Percentiles rank a stretch among this genome's conserved stretches.
These are phyloP conservation scores for Drosophila neotestacea DNA, from an alignment of 2,888 invertebrate species.

Conservation along the genomic window DNA sequence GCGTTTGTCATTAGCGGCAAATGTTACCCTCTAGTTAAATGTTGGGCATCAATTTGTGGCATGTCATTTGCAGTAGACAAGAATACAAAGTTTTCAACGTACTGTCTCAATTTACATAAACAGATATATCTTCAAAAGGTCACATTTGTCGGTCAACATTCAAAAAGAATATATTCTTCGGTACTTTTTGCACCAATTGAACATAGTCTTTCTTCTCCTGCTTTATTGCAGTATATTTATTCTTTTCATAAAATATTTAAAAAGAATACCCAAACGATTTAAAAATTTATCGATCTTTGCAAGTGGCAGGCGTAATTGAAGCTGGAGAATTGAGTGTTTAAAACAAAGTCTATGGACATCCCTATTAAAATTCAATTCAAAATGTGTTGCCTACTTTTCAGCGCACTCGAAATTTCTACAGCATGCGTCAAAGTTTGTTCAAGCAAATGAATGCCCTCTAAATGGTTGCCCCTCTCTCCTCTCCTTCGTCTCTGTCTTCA, in stretches of 20 bases:
- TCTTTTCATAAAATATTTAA: too few species aligned
- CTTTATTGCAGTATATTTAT: too few species aligned
- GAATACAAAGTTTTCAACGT: conserved; percentile 22
- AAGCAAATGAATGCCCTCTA: conserved; percentile 38
- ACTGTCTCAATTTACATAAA: conserved; percentile 9
- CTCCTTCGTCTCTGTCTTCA: neutral
- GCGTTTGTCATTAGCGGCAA: conserved; percentile 38
- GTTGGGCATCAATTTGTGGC: conserved; percentile 31
- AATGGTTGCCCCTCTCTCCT: neutral
- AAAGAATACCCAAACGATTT: too few species aligned
- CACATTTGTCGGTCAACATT: too few species aligned
- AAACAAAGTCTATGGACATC: neutral
- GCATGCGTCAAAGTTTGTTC: conserved; percentile 46
- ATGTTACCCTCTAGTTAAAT: conserved; percentile 17
- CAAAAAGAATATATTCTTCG: too few species aligned
- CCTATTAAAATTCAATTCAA: conserved; percentile 24
- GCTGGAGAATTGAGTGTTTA: neutral
- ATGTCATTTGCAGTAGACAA: conserved; percentile 32
- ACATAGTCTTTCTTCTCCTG: too few species aligned
- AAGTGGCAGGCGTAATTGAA: too few species aligned
- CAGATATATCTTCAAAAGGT: neutral
- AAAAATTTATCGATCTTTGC: too few species aligned
- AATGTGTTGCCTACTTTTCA: conserved; percentile 29
- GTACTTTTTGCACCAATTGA: too few species aligned
- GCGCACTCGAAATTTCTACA: conserved; percentile 12